Percentiles rank a stretch among this genome's conserved stretches.
These are phyloP conservation scores for Lathamus discolor DNA, from an alignment of 2,113 vertebrate genomes.

Conservation along the genomic window DNA sequence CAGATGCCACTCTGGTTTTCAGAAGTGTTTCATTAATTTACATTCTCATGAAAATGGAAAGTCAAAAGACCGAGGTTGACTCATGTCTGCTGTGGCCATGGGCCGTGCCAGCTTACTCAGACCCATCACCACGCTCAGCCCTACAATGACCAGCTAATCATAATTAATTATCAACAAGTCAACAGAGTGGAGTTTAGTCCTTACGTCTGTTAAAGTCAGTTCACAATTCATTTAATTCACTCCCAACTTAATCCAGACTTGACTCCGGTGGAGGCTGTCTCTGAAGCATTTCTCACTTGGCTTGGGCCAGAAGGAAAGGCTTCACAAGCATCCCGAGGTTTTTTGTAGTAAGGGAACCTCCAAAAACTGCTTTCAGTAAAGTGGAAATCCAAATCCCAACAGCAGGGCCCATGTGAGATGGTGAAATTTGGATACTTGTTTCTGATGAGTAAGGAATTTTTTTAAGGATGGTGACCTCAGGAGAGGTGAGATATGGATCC, in stretches of 20 bases:
- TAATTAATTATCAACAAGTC: neutral
- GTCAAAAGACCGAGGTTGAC: neutral
- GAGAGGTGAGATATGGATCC: accelerated
- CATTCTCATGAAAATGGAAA: neutral
- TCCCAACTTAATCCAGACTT: neutral
- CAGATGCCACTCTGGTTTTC: neutral
- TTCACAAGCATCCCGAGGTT: neutral
- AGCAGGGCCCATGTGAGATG: accelerated
- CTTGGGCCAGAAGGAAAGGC: neutral
- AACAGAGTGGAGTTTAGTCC: neutral
- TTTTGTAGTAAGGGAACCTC: accelerated
- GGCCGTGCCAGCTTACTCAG: neutral
- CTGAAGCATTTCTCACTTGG: neutral
- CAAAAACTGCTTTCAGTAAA: neutral
- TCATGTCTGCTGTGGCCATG: neutral
- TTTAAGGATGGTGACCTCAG: accelerated
- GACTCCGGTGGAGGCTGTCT: neutral
- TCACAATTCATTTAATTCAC: neutral
- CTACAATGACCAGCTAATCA: neutral
- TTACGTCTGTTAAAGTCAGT: neutral
- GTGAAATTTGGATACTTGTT: accelerated
- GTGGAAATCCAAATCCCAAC: accelerated
- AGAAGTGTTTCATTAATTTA: neutral
- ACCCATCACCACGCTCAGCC: neutral
- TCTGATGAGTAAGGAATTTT: neutral